Conservation (phyloP, 1,140 invertebrate genomes). For the Pseudachorutes palmiensis region DNA sequence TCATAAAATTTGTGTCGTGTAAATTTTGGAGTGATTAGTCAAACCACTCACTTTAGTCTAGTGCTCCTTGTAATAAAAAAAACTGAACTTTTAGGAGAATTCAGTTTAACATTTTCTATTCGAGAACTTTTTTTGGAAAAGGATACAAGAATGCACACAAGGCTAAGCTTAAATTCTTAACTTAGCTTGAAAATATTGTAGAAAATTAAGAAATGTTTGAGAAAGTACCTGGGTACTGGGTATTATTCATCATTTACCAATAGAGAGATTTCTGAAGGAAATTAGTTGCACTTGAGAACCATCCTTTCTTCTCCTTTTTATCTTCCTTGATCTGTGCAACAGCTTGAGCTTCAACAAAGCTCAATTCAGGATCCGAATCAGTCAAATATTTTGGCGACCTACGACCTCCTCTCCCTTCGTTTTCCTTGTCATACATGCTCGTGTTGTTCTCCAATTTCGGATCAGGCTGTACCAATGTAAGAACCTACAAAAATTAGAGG, state of each 20-base stretch:
- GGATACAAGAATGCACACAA: too few species aligned
- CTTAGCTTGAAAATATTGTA: slow-evolving; percentile 2
- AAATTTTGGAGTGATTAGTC: too few species aligned
- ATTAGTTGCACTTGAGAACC: slow-evolving; percentile 19
- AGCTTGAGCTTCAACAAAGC: neutral
- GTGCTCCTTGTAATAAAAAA: too few species aligned
- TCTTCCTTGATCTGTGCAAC: slow-evolving; percentile 4
- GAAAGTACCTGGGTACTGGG: neutral
- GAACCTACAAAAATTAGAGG: neutral
- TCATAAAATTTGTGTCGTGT: too few species aligned
- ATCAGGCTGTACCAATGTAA: neutral
- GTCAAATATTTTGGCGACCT: slow-evolving; percentile 17
- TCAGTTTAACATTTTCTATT: too few species aligned
- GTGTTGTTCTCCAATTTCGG: slow-evolving; percentile 11
- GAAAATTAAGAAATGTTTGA: neutral
- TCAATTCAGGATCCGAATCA: slow-evolving; percentile 22
- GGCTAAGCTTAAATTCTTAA: neutral
- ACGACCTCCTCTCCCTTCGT: neutral
- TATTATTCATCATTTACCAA: slow-evolving; percentile 21
- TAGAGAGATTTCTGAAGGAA: slow-evolving; percentile 29
- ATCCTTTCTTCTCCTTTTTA: slow-evolving; percentile 14
- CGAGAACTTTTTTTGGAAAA: too few species aligned
- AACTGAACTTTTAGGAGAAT: too few species aligned
- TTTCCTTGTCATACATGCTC: slow-evolving; percentile 20
- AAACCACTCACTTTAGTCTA: too few species aligned